phyloP scores from a whole-genome alignment of 2,888 invertebrate species.

The Philhelius pedissequus region DNA sequence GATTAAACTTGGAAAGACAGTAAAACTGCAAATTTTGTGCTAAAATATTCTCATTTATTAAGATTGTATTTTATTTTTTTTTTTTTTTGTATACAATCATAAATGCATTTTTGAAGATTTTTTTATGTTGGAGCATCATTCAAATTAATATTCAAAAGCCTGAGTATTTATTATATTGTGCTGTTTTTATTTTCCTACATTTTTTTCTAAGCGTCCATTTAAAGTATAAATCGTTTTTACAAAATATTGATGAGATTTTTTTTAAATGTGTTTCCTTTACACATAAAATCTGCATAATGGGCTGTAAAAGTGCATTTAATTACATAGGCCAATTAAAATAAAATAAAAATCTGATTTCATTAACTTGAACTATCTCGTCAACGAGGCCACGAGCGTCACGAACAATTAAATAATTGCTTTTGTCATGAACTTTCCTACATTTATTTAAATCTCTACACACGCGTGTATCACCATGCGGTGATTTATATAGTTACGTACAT shows the following conservation, averaged over 20 bases:
- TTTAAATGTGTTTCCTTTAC: slow-evolving; percentile 9
- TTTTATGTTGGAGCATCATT: too few species aligned
- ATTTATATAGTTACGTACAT: too few species aligned
- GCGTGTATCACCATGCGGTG: too few species aligned
- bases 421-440: slow-evolving; percentile 19
- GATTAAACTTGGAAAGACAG: too few species aligned
- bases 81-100: too few species aligned
- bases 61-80: too few species aligned
- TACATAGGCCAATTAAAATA: slow-evolving; percentile 55
- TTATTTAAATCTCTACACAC: not conserved
- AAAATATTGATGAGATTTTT: not conserved
- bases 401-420: slow-evolving; percentile 44
- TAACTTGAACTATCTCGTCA: slow-evolving; percentile 41
- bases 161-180: too few species aligned
- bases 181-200: too few species aligned
- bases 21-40: too few species aligned
- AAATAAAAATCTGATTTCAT: slow-evolving; percentile 61
- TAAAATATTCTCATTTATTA: too few species aligned
- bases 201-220: not conserved
- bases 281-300: slow-evolving; percentile 53
- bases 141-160: too few species aligned
- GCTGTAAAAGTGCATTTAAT: slow-evolving; percentile 56
- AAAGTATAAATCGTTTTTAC: not conserved
- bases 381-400: not conserved
- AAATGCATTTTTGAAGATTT: too few species aligned